Conservation (phyloP, 2,797 vertebrate genomes). For the Otolemur crassicaudatus region DNA sequence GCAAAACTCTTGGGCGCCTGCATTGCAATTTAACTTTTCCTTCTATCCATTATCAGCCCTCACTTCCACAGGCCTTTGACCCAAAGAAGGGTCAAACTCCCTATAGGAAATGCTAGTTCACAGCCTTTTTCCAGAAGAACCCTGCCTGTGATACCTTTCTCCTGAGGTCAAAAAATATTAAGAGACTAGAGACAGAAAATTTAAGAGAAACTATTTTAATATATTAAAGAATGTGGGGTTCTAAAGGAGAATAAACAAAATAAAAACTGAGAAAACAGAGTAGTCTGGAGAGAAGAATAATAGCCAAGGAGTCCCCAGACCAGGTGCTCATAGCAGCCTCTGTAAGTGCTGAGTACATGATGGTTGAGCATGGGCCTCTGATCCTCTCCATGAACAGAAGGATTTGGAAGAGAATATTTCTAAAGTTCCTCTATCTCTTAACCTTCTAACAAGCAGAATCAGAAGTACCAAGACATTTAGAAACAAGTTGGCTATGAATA, state of each 20-base stretch:
- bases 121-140: not conserved
- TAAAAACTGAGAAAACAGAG: not conserved
- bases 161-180: not conserved
- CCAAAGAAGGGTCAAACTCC: too few relatives aligned
- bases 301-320: not conserved
- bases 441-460: not conserved
- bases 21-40: not conserved
- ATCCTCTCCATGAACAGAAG: not conserved
- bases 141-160: not conserved
- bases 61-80: not conserved
- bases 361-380: not conserved
- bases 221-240: not conserved
- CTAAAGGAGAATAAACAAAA: not conserved
- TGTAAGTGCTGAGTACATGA: not conserved
- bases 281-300: not conserved
- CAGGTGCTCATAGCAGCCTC: not conserved
- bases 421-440: not conserved
- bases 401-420: not conserved
- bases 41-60: not conserved
- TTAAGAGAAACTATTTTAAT: not conserved
- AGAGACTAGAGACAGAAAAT: not conserved
- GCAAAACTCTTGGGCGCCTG: not conserved
- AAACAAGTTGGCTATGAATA: not conserved
- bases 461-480: not conserved
- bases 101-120: not conserved